Base-by-base conservation (phyloP, 2,888 invertebrate genomes). In the Salpingus planirostris region DNA sequence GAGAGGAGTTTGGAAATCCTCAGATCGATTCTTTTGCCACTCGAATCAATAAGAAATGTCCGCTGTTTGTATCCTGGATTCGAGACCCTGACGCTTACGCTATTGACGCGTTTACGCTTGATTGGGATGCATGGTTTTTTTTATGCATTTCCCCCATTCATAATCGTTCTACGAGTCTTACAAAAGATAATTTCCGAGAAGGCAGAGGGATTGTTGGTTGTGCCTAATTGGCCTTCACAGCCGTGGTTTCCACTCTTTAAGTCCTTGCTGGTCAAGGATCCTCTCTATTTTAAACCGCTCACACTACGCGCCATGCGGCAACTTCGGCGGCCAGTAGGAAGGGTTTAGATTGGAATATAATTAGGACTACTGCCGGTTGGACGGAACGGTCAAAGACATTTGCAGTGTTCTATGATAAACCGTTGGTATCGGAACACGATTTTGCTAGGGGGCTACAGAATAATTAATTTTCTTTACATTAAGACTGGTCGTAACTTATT, bases 1-100 rank as follows among this genome's bases (percentile, higher is more conserved):
- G 21, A 6, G 4, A 10, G n/a, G 13, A 2, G n/a, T 31, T 36
- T 22, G 26, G 27, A 6, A 21, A 10, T 5, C 31, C 31, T 3
- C n/a, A 25, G 6, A 26, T 35, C 10, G 36, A 36, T 15, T 24
- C 31, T 10, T 36, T 36, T 14, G 27, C 36, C n/a, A 26, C 25
- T 10, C 6, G 18, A n/a, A n/a, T 15, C 7, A 28, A 28, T 11
- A 3, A 3, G 10, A 28, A 28, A 18, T 28, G 28, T 10, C 12
- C n/a, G 18, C 5, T 2, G 5, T 28, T 18, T 12, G 10, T 28
- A 3, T 28, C 28, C 3, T 28, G 21, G 28, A 3, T 11, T 10
- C 2, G 18, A 10, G 28, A 28, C 8, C 18, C 21, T 4, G 18
- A 28, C 5, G 15, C 21, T 5, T 18, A 18, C 18, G 18, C 18